Evolutionary conservation across 2,888 invertebrate species (phyloP), one percentile per base, ranked within the genome.

Genomic region (Sesia apiformis): DNA sequence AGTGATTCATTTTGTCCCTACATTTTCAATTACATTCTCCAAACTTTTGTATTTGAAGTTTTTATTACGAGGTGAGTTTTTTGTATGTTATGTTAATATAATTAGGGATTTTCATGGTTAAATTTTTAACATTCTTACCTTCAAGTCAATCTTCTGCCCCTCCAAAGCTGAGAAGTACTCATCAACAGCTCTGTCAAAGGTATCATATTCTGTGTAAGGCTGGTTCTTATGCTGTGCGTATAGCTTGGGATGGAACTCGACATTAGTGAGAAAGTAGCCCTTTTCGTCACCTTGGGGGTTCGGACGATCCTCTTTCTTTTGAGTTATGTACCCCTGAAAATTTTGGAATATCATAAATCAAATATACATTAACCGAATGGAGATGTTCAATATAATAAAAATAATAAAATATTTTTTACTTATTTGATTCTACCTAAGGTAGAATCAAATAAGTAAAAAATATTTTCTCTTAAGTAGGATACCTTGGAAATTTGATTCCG

Each of bases 81-180:
- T 23, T 23, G 2, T 23, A 23, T 23, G 23, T 23, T 23, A 23
- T 23, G 23, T 23, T 23, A 23, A 23, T 23, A 2, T 23, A 23
- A 23, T 23, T 23, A 23, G 23, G 23, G 23, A 23, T 2, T 23
- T 23, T 23, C 1, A 23, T 23, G 2, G 23, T 23, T 23, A 23
- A 23, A 23, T 2, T 23, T 23, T 23, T 23, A 2, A 23, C 23
- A 23, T 23, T 23, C 23, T 38, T 59, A 88, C 92, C 85, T 96
- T 97, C 69, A 98, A 81, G 74, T 99, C 98, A 67, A 98, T 92
- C 79, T 98, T 98, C 84, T 99, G 98, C 5, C 96, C 94, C 79
- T 98, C 98, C 66, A 98, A 82, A 39, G 94, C 94, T 0, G 98
- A 99, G 87, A 94, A 99, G 84, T 97, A 99, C 74, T 98, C 98